These are phyloP conservation scores for Galagoides demidoff DNA, from an alignment of 2,797 vertebrate genomes.

Conservation along the genomic window DNA sequence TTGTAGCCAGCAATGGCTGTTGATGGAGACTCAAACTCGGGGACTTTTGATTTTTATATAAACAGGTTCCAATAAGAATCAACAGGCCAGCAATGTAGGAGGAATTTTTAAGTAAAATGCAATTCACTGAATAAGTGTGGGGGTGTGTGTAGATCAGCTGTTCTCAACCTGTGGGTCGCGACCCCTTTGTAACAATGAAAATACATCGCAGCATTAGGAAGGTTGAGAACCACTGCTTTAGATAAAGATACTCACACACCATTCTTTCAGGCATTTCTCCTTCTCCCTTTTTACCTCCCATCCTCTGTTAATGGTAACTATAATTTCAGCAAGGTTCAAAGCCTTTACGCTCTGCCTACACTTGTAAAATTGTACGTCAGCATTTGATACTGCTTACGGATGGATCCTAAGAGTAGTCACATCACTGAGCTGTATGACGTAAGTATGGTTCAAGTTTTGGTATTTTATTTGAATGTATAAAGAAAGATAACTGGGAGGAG, in stretches of 20 bases:
- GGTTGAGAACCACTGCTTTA: background rate
- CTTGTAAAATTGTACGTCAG: background rate
- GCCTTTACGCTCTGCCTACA: background rate
- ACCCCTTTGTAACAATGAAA: too few relatives aligned
- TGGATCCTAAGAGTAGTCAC: background rate
- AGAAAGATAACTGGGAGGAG: background rate
- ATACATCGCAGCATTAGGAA: too few relatives aligned
- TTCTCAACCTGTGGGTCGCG: too few relatives aligned
- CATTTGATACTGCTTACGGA: background rate
- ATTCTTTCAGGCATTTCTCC: background rate
- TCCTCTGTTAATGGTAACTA: background rate
- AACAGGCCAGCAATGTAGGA: background rate
- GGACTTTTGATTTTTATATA: background rate
- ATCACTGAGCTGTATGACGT: background rate
- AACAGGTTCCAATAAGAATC: background rate
- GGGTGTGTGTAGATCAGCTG: background rate
- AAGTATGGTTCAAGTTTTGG: background rate
- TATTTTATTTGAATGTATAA: background rate
- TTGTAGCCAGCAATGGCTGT: too few relatives aligned
- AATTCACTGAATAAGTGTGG: background rate
- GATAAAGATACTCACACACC: background rate
- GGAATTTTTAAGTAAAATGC: background rate
- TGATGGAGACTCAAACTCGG: background rate
- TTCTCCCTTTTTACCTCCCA: background rate
- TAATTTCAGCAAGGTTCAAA: background rate